Evolutionary conservation across 2,113 vertebrate genomes (phyloP), one percentile per base, ranked within the genome.

Genomic region (Malurus elegans): DNA sequence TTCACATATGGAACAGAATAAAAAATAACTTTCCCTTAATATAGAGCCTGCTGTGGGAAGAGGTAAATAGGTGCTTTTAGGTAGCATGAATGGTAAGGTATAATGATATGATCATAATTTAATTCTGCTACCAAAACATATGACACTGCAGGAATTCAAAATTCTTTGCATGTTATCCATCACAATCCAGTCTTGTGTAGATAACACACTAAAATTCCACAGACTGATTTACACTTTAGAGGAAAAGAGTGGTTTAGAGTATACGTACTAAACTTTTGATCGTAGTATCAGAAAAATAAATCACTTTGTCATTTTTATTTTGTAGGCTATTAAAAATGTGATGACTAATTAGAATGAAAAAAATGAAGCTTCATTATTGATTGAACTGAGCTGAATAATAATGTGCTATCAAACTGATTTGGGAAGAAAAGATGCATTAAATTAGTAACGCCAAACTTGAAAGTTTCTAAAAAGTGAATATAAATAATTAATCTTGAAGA

Each of bases 271-370:
- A 85, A 76, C 2, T 38, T 89, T 19, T 72, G 47, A 51, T 73
- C 38, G 28, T 18, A 25, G 19, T 47, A 23, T 85, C 42, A 50
- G 56, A 91, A 93, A 90, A 94, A 85, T 89, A 66, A 89, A 82
- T 79, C 31, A n/a, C 26, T 88, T 79, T 53, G 26, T 83, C 28
- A 45, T 72, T 67, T 81, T 88, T 85, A 44, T 78, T 94, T 91
- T 85, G 28, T 60, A 80, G 54, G 44, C 47, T 73, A 73, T 94
- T 95, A 96, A 82, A 81, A 95, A 62, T 60, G 16, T 93, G 89
- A 88, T 1, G 3, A 75, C 79, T 95, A 93, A 96, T 97, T 96
- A 91, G 91, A 96, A 58, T 73, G 26, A 78, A 76, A 92, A 79
- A 79, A 81, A 84, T 34, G 18, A 64, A 45, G 11, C 60, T 92